phyloP scores from a whole-genome alignment of 2,797 vertebrate genomes.

The Neosalanx taihuensis region DNA sequence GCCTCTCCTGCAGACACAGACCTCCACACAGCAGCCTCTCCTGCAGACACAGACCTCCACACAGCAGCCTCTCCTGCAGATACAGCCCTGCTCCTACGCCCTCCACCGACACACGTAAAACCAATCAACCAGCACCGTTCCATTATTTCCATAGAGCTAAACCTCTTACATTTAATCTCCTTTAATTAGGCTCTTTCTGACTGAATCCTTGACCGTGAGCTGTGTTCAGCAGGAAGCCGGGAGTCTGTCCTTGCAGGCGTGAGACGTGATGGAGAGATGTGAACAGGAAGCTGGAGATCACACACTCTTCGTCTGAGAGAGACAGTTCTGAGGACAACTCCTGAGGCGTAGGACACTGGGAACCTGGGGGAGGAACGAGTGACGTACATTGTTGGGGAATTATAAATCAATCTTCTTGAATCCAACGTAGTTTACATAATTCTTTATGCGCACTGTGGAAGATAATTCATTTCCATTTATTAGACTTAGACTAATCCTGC shows the following conservation, averaged over 20 bases:
- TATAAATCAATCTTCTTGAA: too few relatives aligned
- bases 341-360: too few relatives aligned
- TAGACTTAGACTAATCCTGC: too few relatives aligned
- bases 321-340: too few relatives aligned
- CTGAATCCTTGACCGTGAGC: background rate
- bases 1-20: background rate
- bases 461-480: too few relatives aligned
- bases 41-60: background rate
- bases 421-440: too few relatives aligned
- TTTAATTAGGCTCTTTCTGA: background rate
- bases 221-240: background rate
- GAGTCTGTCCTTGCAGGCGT: background rate
- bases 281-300: background rate
- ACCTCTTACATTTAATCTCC: constrained; percentile 9
- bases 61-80: background rate
- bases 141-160: background rate
- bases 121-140: background rate
- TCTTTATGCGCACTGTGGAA: too few relatives aligned
- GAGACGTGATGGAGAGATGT: background rate
- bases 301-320: background rate
- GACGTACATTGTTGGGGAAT: too few relatives aligned
- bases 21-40: background rate
- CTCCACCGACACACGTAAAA: background rate
- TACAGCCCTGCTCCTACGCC: too few relatives aligned
- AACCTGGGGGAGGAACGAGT: too few relatives aligned